A percentile compares a stretch with the other conserved stretches of the same genome.
Evolutionary conservation across 2,113 vertebrate genomes (phyloP).

Genomic region (Nipponia nippon): DNA sequence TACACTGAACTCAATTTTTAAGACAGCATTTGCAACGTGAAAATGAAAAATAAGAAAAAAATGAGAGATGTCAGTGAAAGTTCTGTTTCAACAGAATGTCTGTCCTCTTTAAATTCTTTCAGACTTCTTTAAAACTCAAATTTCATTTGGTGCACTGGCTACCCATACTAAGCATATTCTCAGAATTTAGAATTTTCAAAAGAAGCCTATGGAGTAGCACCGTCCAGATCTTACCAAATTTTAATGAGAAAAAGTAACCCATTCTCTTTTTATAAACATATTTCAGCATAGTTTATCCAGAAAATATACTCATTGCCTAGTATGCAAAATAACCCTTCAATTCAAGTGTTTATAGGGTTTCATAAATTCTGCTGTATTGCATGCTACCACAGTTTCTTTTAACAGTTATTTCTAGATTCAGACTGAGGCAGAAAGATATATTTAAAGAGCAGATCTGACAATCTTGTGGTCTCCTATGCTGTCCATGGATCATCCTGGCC

Average conservation of each 20-base stretch:
- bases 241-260: not conserved
- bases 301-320: not conserved
- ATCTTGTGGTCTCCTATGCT: not conserved
- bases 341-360: not conserved
- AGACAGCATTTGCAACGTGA: not conserved
- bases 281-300: not conserved
- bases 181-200: not conserved
- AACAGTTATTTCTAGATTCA: not conserved
- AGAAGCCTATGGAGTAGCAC: not conserved
- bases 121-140: not conserved
- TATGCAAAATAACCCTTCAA: not conserved
- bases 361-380: not conserved
- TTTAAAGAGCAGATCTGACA: not conserved
- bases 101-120: not conserved
- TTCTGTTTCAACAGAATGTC: not conserved
- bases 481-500: not conserved
- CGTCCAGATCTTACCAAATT: not conserved
- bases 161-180: not conserved
- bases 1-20: not conserved
- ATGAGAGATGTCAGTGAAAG: not conserved
- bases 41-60: not conserved
- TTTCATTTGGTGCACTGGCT: not conserved
- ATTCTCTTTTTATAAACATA: not conserved
- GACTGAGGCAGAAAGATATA: not conserved
- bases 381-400: not conserved